These are phyloP conservation scores for Heterodera filipjevi DNA, from an alignment of 2,888 invertebrate genomes.

Conservation along the genomic window DNA sequence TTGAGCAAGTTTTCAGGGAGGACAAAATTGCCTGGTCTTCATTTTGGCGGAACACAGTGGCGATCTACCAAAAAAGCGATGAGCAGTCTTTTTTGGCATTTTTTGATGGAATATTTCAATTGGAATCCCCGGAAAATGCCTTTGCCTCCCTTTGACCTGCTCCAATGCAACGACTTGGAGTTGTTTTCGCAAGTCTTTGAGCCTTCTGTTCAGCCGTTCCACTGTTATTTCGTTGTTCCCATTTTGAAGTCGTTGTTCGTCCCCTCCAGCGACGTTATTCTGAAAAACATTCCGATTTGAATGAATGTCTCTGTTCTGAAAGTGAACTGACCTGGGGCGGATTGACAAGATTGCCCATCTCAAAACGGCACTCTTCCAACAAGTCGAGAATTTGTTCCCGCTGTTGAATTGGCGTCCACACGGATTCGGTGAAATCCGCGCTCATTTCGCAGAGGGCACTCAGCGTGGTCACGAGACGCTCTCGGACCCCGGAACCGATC, in stretches of 20 bases:
- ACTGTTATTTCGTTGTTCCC: slow-evolving; percentile 61
- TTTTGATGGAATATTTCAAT: no score
- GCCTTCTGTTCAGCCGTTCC: slow-evolving; percentile 59
- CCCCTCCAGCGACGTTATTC: slow-evolving; percentile 13
- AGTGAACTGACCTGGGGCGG: slow-evolving; percentile 43
- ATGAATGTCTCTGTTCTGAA: slow-evolving; percentile 20
- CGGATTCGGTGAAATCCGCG: slow-evolving; percentile 95
- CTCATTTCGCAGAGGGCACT: slow-evolving; percentile 90
- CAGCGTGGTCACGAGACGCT: slow-evolving; percentile 82
- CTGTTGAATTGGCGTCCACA: slow-evolving; percentile 95
- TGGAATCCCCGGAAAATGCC: background rate
- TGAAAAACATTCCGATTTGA: background rate
- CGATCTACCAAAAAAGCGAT: slow-evolving; percentile 42
- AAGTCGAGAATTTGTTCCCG: slow-evolving; percentile 87
- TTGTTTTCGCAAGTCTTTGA: slow-evolving; percentile 66
- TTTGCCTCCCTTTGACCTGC: slow-evolving; percentile 61
- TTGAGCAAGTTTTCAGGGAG: slow-evolving; percentile 67
- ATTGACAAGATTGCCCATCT: slow-evolving; percentile 85
- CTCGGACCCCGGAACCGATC: slow-evolving; percentile 74
- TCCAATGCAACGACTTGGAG: slow-evolving; percentile 69
- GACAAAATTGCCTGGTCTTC: slow-evolving; percentile 68
- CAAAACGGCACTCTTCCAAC: slow-evolving; percentile 85
- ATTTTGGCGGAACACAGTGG: slow-evolving; percentile 68
- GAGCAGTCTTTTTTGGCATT: no score
- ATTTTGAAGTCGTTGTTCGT: slow-evolving; percentile 29